A percentile compares a stretch with the other conserved stretches of the same genome.
These are phyloP conservation scores for Pachypanchax playfairii DNA, from an alignment of 2,113 vertebrate genomes.

Conservation along the genomic window DNA sequence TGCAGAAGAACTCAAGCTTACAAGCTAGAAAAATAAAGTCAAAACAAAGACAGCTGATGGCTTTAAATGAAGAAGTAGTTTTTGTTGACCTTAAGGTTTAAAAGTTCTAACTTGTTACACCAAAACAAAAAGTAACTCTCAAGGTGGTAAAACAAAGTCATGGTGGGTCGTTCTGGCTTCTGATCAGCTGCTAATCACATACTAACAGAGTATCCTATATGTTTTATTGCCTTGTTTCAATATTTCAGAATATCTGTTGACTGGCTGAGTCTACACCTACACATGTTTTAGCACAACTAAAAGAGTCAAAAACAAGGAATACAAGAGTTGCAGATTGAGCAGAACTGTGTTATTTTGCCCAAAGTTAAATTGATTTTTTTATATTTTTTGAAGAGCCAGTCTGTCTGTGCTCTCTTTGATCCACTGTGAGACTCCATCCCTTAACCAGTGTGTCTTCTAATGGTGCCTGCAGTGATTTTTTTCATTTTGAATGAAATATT, in stretches of 20 bases:
- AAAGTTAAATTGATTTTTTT: conserved; percentile 1
- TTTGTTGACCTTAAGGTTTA: too few species aligned
- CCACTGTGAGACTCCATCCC: neutral
- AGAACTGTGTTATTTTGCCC: neutral
- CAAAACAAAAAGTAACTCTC: too few species aligned
- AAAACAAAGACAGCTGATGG: too few species aligned
- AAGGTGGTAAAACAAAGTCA: too few species aligned
- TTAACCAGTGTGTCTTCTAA: conserved; percentile 2
- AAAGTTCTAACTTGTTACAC: too few species aligned
- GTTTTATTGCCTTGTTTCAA: too few species aligned
- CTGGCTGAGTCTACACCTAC: neutral
- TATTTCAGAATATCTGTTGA: neutral
- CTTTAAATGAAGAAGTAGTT: too few species aligned
- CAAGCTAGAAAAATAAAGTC: too few species aligned
- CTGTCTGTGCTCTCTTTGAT: neutral
- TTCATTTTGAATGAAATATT: neutral
- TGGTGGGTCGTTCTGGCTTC: too few species aligned
- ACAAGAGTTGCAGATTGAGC: neutral
- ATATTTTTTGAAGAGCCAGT: neutral
- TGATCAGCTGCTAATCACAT: too few species aligned
- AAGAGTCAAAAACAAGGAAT: neutral
- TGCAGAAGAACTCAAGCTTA: too few species aligned
- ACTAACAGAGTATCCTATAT: too few species aligned
- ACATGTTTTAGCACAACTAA: neutral
- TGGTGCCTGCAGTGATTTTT: neutral